Evolutionary conservation across 2,113 vertebrate genomes (phyloP).

Genomic region (Tenrec ecaudatus): DNA sequence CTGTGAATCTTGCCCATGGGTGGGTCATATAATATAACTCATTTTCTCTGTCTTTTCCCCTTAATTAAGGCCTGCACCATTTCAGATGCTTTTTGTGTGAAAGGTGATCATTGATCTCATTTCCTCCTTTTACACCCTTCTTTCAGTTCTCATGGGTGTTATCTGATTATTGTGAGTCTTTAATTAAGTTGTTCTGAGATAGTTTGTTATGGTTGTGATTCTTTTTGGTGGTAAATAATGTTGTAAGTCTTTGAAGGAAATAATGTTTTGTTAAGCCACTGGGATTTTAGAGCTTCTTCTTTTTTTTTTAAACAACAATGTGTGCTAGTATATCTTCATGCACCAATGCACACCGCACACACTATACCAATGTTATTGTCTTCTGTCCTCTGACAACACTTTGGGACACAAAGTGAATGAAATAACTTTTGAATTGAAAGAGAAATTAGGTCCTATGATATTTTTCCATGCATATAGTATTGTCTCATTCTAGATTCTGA

Average conservation of each 20-base stretch:
- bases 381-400: not conserved
- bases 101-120: conserved; percentile 27
- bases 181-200: not conserved
- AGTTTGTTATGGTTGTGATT: not conserved
- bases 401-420: not conserved
- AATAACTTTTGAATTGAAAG: conserved; percentile 16
- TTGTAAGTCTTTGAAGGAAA: not conserved
- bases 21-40: not conserved
- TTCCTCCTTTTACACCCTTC: not conserved
- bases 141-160: not conserved
- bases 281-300: not conserved
- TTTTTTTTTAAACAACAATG: not conserved
- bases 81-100: conserved; percentile 37
- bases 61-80: conserved; percentile 34
- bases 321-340: not conserved
- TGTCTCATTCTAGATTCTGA: conserved; percentile 29
- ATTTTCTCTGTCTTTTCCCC: conserved; percentile 35
- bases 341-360: not conserved
- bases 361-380: not conserved
- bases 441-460: not conserved
- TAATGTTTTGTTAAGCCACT: not conserved
- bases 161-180: not conserved
- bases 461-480: not conserved
- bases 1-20: conserved; percentile 22
- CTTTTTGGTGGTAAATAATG: conserved; percentile 1